Evolutionary conservation across 2,797 vertebrate species (phyloP).

Genomic region (Trachops cirrhosus): DNA sequence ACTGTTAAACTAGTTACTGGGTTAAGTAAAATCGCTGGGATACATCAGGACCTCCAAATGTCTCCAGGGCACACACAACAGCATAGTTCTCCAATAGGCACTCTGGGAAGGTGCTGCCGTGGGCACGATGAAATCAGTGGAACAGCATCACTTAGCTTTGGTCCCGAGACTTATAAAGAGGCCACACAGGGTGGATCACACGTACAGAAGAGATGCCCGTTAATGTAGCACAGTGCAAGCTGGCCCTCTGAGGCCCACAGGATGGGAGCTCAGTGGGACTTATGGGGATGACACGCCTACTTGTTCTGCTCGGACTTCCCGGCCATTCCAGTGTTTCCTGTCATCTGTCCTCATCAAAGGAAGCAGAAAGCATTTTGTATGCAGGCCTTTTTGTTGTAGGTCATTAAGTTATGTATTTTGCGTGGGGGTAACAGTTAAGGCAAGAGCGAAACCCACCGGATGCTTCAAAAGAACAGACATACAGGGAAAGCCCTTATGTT

Average conservation of each 20-base stretch:
- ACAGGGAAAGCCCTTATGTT: neutral
- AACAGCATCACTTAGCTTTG: conserved; percentile 3
- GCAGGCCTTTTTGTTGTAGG: neutral
- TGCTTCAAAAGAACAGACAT: neutral
- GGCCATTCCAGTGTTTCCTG: neutral
- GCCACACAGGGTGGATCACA: neutral
- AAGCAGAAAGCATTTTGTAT: neutral
- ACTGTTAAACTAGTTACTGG: conserved; percentile 67
- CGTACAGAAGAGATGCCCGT: neutral
- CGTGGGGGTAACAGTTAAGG: neutral
- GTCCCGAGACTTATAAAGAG: conserved; percentile 11
- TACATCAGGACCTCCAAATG: conserved; percentile 10
- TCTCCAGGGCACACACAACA: conserved; percentile 51
- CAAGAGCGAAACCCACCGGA: neutral
- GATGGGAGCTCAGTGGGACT: neutral
- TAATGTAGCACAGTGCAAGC: neutral
- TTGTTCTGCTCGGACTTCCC: neutral
- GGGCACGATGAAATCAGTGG: neutral
- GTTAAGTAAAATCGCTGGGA: conserved; percentile 56
- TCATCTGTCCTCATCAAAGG: neutral
- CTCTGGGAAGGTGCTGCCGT: conserved; percentile 14
- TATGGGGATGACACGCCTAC: neutral
- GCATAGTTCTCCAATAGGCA: neutral
- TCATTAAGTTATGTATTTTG: neutral
- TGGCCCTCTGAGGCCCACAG: neutral